Conservation (phyloP, 2,797 vertebrate species). For the Enteromius thamalakanensis region DNA sequence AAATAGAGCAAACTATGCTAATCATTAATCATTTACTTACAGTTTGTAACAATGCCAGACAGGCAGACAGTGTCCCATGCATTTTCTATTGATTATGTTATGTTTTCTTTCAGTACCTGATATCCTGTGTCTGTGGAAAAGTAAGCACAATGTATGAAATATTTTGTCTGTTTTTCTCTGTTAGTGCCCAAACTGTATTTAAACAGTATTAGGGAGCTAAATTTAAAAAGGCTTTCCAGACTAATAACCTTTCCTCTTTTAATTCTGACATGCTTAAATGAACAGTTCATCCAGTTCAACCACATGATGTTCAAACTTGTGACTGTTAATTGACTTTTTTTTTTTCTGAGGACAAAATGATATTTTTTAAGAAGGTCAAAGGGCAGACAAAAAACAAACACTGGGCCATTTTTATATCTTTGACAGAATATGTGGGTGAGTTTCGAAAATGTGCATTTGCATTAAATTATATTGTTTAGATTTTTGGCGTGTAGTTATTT, state of each 20-base stretch:
- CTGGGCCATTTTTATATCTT: background rate
- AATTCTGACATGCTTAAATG: background rate
- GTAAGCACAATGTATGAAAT: background rate
- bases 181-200: background rate
- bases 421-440: background rate
- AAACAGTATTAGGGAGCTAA: background rate
- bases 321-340: background rate
- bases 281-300: background rate
- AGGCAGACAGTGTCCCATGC: background rate
- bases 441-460: background rate
- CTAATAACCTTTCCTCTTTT: background rate
- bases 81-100: background rate
- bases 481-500: background rate
- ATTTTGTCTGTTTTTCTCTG: background rate
- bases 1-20: background rate
- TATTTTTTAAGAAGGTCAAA: background rate
- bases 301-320: background rate
- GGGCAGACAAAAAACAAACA: background rate
- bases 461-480: background rate
- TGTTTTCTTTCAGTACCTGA: background rate
- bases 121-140: background rate
- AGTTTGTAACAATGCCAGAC: background rate
- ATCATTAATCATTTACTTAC: conserved; percentile 15
- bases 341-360: background rate
- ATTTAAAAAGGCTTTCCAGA: background rate